Conservation (phyloP, 2,888 invertebrate species). For the Acleris emargana region DNA sequence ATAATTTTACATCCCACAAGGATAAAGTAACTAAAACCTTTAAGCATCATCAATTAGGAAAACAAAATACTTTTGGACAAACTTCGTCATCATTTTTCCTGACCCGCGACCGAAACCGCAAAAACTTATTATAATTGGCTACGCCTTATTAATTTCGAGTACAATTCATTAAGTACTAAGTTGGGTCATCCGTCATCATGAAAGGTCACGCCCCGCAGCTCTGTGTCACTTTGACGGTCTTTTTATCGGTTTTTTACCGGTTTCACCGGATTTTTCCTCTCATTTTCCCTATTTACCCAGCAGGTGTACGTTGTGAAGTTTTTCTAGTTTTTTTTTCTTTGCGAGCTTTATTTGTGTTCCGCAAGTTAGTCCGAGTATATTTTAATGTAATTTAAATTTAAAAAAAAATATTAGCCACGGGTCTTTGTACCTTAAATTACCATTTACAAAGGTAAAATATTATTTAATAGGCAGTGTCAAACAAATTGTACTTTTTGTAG, state of each 20-base stretch:
- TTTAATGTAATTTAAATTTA: not conserved
- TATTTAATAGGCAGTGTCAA: no score
- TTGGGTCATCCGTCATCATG: slow-evolving; percentile 27
- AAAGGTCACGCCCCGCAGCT: slow-evolving; percentile 27
- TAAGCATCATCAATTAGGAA: not conserved
- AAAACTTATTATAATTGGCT: slow-evolving; percentile 32
- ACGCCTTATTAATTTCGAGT: slow-evolving; percentile 32
- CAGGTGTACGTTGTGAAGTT: slow-evolving; percentile 28
- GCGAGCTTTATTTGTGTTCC: slow-evolving; percentile 3
- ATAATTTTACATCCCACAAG: no score
- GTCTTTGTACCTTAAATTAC: no score
- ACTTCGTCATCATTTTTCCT: slow-evolving; percentile 2
- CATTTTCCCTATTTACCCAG: slow-evolving; percentile 29
- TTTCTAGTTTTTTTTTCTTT: slow-evolving; percentile 18
- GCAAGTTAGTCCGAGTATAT: slow-evolving; percentile 3
- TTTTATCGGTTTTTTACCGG: slow-evolving; percentile 4
- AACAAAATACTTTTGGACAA: not conserved
- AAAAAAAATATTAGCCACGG: no score
- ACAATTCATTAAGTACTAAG: slow-evolving; percentile 35
- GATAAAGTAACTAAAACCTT: no score
- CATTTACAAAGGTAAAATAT: no score
- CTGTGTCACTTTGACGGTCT: slow-evolving; percentile 16
- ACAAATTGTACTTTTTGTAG: no score
- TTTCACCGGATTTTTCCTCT: slow-evolving; percentile 7
- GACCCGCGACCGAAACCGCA: slow-evolving; percentile 8